Base-by-base conservation (phyloP, 2,113 vertebrate genomes). In the Dipodomys stephensi region DNA sequence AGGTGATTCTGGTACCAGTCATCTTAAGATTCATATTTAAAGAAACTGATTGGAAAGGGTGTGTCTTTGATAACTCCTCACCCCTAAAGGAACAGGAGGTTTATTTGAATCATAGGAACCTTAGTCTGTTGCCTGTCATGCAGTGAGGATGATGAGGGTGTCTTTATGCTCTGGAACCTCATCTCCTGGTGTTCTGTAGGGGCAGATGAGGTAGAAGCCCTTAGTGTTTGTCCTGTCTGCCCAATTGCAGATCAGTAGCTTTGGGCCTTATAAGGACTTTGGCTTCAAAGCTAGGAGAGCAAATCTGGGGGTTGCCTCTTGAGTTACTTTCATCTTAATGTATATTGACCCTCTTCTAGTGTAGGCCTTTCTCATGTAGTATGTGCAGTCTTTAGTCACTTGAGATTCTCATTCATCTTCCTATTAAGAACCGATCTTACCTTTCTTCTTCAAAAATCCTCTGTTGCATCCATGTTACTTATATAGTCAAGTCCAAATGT, bases 371-470 rank as follows among this genome's bases (percentile, higher is more conserved):
- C 60, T 93, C 10, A 71, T 65, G 27, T 73, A 81, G 87, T 82
- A 20, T 73, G 28, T 19, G 53, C 4, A 18, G 49, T 74, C 22
- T 15, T 90, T 11, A 65, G 28, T 89, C n/a, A 27, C 46, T 18
- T 30, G 76, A 30, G 44, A 12, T 57, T 57, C 49, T 7, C 2
- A 7, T 44, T 46, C 28, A 39, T 49, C 35, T 28, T 92, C 44
- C 62, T 78, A 6, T 73, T 74, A 79, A 88, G 22, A 87, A 64
- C 57, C 44, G 8, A 39, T 39, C 4, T 82, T 1, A 1, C 39
- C 35, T 90, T 57, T 81, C 46, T 74, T 2, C 32, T 88, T 82
- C 90, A 49, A 72, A 79, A 79, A 74, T 91, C n/a, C 67, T 69
- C 16, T 79, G 1, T 74, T 88, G 44, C 3, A 25, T 90, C 46